Base-by-base conservation (phyloP, 1,140 invertebrate genomes). In the Macrotrachela quadricornifera region DNA sequence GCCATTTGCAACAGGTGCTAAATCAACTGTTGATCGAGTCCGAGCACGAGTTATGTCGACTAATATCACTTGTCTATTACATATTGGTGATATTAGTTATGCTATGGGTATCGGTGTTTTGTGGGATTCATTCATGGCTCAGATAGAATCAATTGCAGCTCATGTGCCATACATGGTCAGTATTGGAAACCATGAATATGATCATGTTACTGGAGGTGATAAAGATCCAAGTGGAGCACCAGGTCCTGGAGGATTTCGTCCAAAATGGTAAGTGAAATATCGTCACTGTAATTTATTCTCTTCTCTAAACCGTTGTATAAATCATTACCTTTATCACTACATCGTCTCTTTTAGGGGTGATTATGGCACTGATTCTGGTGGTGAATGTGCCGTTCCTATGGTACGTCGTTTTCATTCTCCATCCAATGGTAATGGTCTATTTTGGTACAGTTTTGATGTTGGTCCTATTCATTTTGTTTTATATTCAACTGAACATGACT, bases 401-500 rank as follows among this genome's bases (percentile, higher is more conserved):
- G 21, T 30, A 30, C 21, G 21, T 8, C 21, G 21, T 30, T 30
- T 30, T 30, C 21, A 30, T 8, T 30, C 21, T 30, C 21, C 21
- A 30, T 30, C 21, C 21, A 30, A 30, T 30, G 21, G 21, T 8
- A 30, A 30, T 30, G 21, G 21, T 0, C 50, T 53, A 21, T 57
- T 70, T 16, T 69, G 67, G 62, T 72, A 71, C 55, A 71, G 69
- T 45, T n/a, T 65, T 37, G 58, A 65, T 53, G 56, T 65, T 40
- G 65, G 65, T 13, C 55, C 55, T 10, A 58, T 60, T 30, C 63
- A 66, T 56, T 64, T 67, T 57, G 55, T 67, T 10, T 54, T 58
- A 11, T 57, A 63, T 44, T 62, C 60, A 42, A 63, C 62, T 14
- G 60, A 64, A 50, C 79, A 80, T 56, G 92, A 91, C 64, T 92